phyloP scores from a whole-genome alignment of 2,113 vertebrate genomes.

The Galbula dea region DNA sequence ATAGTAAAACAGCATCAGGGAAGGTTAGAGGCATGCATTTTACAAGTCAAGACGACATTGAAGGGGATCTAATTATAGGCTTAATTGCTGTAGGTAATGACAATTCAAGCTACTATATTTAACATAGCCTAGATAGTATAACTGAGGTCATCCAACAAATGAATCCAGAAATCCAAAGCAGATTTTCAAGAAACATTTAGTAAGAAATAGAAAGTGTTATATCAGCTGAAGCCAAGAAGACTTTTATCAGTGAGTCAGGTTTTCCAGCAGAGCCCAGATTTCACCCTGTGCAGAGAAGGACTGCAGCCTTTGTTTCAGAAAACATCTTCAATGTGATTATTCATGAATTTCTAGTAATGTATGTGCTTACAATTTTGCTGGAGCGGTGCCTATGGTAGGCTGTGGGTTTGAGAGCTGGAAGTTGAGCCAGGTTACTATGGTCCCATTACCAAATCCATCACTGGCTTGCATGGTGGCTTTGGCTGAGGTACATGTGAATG shows the following conservation, averaged over 20 bases:
- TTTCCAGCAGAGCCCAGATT: not conserved
- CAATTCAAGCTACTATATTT: slow-evolving; percentile 51
- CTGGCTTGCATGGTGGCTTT: not conserved
- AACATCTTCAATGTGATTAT: not conserved
- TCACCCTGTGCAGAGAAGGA: not conserved
- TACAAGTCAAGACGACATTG: slow-evolving; percentile 51
- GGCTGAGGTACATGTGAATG: not conserved
- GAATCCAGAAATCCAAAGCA: slow-evolving; percentile 22
- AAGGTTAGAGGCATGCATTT: slow-evolving; percentile 35
- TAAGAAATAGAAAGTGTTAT: not conserved
- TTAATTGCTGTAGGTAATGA: slow-evolving; percentile 39
- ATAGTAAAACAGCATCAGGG: slow-evolving; percentile 21
- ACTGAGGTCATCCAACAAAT: not conserved
- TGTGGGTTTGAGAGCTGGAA: not conserved
- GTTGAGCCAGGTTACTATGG: not conserved
- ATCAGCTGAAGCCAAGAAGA: not conserved
- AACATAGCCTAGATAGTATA: slow-evolving; percentile 24
- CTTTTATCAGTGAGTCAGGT: not conserved
- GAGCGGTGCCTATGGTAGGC: not conserved
- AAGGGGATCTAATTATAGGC: slow-evolving; percentile 57
- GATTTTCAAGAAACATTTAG: not conserved
- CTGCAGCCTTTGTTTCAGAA: not conserved
- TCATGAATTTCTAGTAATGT: not conserved
- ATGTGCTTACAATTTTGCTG: not conserved
- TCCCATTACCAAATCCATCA: not conserved